phyloP scores from a whole-genome alignment of 2,113 vertebrate species.

The Lampris incognitus region DNA sequence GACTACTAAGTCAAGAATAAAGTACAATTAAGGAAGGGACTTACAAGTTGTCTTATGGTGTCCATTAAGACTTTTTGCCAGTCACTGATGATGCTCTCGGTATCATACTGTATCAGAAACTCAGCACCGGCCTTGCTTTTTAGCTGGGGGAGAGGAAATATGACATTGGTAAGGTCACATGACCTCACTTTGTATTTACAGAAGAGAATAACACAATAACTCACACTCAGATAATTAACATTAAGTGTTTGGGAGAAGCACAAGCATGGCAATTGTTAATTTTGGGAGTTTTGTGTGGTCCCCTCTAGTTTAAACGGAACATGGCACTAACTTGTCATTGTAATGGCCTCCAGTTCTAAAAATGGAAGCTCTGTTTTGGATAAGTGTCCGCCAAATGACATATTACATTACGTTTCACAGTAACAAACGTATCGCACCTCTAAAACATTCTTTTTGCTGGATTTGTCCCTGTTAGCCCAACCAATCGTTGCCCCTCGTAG shows the following conservation, averaged over 20 bases:
- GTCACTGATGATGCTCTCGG: constrained; percentile 89
- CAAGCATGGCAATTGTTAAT: too few relatives aligned
- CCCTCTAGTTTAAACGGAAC: too few relatives aligned
- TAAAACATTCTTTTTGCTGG: constrained; percentile 95
- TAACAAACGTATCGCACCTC: constrained; percentile 83
- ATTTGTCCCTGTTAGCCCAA: constrained; percentile 92
- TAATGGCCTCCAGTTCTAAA: too few relatives aligned
- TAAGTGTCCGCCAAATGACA: not conserved
- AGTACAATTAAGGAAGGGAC: constrained; percentile 1
- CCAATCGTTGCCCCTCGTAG: constrained; percentile 85
- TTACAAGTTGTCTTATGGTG: constrained; percentile 87
- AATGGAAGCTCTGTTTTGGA: not conserved
- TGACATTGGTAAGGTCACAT: not conserved
- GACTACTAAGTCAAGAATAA: not conserved
- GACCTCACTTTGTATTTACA: not conserved
- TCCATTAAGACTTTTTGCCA: constrained; percentile 89
- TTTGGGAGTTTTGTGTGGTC: too few relatives aligned
- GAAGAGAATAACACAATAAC: too few relatives aligned
- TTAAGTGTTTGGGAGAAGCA: too few relatives aligned
- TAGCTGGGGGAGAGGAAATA: constrained; percentile 77
- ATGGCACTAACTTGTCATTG: too few relatives aligned
- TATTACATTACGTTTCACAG: not conserved
- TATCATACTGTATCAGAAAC: constrained; percentile 94
- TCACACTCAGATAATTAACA: not conserved
- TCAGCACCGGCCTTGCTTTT: constrained; percentile 87